Evolutionary conservation across 2,113 vertebrate genomes (phyloP).

Genomic region (Pituophis catenifer): DNA sequence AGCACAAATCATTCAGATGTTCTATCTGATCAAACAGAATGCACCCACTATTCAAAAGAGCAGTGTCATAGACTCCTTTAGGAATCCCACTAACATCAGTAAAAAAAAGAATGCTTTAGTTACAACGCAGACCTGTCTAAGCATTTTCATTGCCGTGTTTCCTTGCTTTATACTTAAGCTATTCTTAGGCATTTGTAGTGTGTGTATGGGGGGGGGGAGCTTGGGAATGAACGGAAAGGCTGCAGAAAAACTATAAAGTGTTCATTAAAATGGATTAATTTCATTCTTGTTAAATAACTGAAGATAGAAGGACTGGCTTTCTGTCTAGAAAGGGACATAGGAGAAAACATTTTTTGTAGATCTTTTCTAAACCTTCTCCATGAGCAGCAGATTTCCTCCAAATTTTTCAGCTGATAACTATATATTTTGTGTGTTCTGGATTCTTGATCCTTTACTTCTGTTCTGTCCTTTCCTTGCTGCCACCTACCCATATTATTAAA

Average conservation of each 20-base stretch:
- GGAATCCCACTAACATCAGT: not conserved
- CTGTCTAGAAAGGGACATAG: not conserved
- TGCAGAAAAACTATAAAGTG: not conserved
- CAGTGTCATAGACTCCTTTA: not conserved
- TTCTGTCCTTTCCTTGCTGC: not conserved
- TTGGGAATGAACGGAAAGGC: not conserved
- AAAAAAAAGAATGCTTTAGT: not conserved
- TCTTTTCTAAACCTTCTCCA: not conserved
- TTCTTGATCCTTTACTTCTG: not conserved
- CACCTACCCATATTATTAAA: not conserved
- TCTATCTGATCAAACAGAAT: conserved; percentile 40
- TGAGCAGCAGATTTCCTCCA: not conserved
- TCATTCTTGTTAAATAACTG: not conserved
- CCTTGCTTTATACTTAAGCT: not conserved
- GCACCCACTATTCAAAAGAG: not conserved
- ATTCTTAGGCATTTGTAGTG: not conserved
- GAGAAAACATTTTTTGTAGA: not conserved
- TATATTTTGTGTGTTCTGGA: not conserved
- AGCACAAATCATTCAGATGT: conserved; percentile 62
- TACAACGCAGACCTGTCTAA: not conserved
- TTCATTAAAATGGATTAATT: not conserved
- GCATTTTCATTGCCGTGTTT: not conserved
- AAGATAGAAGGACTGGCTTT: not conserved
- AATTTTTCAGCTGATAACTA: not conserved
- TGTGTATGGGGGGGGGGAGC: not conserved